Conservation (phyloP, 2,113 vertebrate species). For the Catharus bicknelli region DNA sequence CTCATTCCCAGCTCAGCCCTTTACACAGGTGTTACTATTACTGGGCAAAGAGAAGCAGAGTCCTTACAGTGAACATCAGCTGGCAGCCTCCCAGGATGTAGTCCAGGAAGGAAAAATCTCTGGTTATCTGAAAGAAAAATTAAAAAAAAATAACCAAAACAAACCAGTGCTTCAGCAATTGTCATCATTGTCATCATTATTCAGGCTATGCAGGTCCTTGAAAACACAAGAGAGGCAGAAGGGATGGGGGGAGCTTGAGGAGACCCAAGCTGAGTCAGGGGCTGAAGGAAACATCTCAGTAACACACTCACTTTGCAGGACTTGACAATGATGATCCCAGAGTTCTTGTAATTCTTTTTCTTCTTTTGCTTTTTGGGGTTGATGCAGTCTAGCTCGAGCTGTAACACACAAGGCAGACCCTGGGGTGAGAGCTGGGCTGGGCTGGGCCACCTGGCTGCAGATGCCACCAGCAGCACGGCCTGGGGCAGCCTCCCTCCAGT, state of each 20-base stretch:
- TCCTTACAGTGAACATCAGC: constrained; percentile 95
- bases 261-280: accelerated
- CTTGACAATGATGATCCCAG: constrained; percentile 90
- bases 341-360: constrained; percentile 97
- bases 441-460: background rate
- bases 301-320: constrained; percentile 86
- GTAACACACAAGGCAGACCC: background rate
- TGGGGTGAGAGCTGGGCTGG: background rate
- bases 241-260: accelerated
- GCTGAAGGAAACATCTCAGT: background rate
- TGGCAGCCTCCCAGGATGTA: constrained; percentile 98
- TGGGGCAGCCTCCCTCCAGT: background rate
- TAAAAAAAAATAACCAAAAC: too few relatives aligned
- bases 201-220: accelerated
- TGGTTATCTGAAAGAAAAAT: constrained; percentile 82
- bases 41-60: background rate
- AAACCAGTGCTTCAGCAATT: background rate
- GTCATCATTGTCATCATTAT: background rate
- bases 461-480: background rate
- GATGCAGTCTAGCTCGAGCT: constrained; percentile 96
- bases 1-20: background rate
- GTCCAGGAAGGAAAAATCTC: constrained; percentile 96
- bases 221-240: background rate
- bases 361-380: constrained; percentile 98
- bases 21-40: background rate